Evolutionary conservation across 2,888 invertebrate genomes (phyloP).

Genomic region (Rosalia funebris): DNA sequence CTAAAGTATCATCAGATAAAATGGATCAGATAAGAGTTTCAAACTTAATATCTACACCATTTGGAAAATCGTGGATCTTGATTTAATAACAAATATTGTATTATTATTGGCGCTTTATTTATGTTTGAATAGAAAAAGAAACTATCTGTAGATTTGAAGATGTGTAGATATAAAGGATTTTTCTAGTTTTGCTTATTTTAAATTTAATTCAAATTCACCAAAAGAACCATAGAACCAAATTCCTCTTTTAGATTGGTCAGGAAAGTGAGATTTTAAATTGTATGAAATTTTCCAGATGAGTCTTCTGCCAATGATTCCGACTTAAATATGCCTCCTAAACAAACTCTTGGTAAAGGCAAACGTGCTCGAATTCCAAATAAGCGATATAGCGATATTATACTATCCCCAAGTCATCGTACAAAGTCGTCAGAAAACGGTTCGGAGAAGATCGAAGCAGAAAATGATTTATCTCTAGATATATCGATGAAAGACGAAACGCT

Average conservation of each 20-base stretch:
- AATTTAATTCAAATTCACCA: too few species aligned
- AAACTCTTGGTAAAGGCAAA: constrained; percentile 60
- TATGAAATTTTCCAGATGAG: constrained; percentile 37
- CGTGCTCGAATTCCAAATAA: constrained; percentile 63
- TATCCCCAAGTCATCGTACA: constrained; percentile 45
- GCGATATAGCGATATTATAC: constrained; percentile 60
- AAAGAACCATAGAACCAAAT: too few species aligned
- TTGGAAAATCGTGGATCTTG: not conserved
- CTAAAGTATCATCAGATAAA: constrained; percentile 3
- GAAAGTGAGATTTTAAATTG: too few species aligned
- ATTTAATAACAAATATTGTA: not conserved
- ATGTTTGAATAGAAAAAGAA: too few species aligned
- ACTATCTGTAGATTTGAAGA: too few species aligned
- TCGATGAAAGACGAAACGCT: constrained; percentile 39
- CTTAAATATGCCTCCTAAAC: constrained; percentile 33
- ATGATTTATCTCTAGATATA: constrained; percentile 33
- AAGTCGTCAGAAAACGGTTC: constrained; percentile 50
- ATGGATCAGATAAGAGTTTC: constrained; percentile 10
- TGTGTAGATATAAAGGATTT: too few species aligned
- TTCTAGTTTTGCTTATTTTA: too few species aligned
- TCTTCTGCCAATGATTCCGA: constrained; percentile 28
- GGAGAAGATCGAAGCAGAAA: constrained; percentile 41
- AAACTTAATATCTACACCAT: too few species aligned
- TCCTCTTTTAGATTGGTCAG: too few species aligned
- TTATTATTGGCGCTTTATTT: not conserved